A percentile compares a stretch with the other conserved stretches of the same genome.
These are phyloP conservation scores for Arrhamphus sclerolepis DNA, from an alignment of 2,797 vertebrate genomes.

Conservation along the genomic window DNA sequence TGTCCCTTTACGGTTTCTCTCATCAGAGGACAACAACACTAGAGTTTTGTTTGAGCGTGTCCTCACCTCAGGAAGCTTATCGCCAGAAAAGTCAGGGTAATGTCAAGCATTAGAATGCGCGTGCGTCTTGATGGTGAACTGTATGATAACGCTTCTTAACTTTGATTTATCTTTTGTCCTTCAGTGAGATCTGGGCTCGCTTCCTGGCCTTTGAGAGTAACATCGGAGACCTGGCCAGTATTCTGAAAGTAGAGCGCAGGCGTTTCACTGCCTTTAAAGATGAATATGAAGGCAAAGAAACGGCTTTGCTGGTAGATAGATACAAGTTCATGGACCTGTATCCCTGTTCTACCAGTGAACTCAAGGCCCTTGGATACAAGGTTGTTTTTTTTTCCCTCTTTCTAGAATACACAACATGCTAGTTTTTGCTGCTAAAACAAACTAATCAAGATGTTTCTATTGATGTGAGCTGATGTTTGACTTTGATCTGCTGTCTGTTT, in stretches of 20 bases:
- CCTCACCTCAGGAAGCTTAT: slow-evolving; percentile 97
- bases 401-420: not conserved
- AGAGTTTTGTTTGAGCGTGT: slow-evolving; percentile 99
- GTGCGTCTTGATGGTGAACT: accelerated
- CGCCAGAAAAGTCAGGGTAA: slow-evolving; percentile 98
- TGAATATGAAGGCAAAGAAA: slow-evolving; percentile 98
- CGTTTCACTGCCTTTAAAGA: slow-evolving; percentile 97
- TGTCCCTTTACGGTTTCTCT: slow-evolving; percentile 4
- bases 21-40: slow-evolving; percentile 98
- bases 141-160: not conserved
- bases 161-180: slow-evolving; percentile 16
- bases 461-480: not conserved
- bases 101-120: slow-evolving; percentile 23
- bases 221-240: slow-evolving; percentile 98
- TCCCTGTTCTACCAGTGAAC: slow-evolving; percentile 95
- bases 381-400: slow-evolving; percentile 63
- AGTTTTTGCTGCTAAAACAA: not conserved
- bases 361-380: slow-evolving; percentile 98
- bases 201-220: slow-evolving; percentile 99
- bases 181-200: slow-evolving; percentile 97
- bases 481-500: slow-evolving; percentile 22
- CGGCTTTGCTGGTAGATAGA: slow-evolving; percentile 93
- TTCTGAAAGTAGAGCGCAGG: slow-evolving; percentile 96
- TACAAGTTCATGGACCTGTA: slow-evolving; percentile 99
- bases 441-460: not conserved